phyloP scores from a whole-genome alignment of 1,140 invertebrate genomes.

The Aphaenogaster rudis region DNA sequence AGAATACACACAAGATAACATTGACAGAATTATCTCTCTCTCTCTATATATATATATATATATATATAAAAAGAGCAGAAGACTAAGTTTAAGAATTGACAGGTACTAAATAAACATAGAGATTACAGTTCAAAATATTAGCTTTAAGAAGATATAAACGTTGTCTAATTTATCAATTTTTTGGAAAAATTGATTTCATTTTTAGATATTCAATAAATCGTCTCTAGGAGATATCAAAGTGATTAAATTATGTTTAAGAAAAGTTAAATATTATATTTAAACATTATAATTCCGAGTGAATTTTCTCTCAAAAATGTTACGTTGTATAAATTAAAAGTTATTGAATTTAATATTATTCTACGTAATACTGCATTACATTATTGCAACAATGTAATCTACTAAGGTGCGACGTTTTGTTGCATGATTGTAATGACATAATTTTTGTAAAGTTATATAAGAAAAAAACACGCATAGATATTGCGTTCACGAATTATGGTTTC shows the following conservation, averaged over 20 bases:
- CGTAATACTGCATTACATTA: constrained; percentile 43
- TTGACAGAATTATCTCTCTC: neutral
- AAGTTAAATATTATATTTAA: constrained; percentile 9
- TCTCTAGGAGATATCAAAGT: constrained; percentile 33
- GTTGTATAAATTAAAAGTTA: constrained; percentile 28
- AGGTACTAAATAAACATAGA: neutral
- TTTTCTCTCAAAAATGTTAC: neutral
- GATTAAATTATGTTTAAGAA: neutral
- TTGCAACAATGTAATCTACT: constrained; percentile 49
- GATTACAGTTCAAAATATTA: neutral
- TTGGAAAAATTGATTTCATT: neutral
- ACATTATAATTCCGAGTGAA: constrained; percentile 30
- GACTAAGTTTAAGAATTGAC: constrained; percentile 9
- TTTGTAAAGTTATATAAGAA: neutral
- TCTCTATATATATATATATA: neutral
- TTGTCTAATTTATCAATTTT: constrained; percentile 27
- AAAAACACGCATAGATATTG: constrained; percentile 45
- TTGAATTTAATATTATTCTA: constrained; percentile 14
- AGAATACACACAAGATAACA: constrained; percentile 21
- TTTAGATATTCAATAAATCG: constrained; percentile 16
- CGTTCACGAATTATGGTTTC: constrained; percentile 56
- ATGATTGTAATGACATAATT: neutral
- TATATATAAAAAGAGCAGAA: constrained; percentile 1
- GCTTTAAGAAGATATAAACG: neutral
- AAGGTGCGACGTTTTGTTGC: constrained; percentile 9